Base-by-base conservation (phyloP, 37 sponge, comb jelly and placozoan genomes). In the Halichondria panicea region DNA sequence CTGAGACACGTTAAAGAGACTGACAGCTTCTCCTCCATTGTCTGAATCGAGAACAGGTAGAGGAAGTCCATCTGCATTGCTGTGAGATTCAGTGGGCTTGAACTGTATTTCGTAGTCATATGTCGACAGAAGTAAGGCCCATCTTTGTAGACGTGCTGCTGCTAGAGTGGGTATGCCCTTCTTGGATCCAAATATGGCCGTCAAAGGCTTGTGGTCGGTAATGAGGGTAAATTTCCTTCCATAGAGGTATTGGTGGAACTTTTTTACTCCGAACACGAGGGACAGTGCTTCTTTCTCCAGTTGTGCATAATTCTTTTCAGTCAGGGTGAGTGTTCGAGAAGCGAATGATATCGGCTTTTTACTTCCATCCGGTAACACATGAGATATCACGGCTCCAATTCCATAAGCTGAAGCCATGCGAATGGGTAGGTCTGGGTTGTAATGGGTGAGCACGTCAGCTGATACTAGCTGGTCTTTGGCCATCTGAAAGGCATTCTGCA, bases 191-290 rank as follows among this genome's bases (percentile, higher is more conserved):
- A 88, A 71, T 19, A 89, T 78, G 43, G 58, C 63, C 2, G 61
- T 66, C 28, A 83, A 54, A 31, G 84, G 80, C 41, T 77, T 73
- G 38, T 88, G 88, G 35, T 88, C 83, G 0, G 84, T 87, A 0
- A 78, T 36, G 1, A 85, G 43, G 0, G 41, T 63, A 63, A 91
- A 91, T 0, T 76, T 46, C 27, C 91, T 43, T 2, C 83, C 92
- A 68, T 79, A 91, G 32, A 91, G 55, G 33, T 91, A 91, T 3
- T 56, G 39, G 59, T 90, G 82, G 35, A 90, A 81, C 19, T 68
- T 74, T n/a, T 71, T 66, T 0, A 91, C 57, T 18, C 82, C 81
- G 58, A 57, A 86, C 3, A 75, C 65, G 3, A 87, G 33, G 6
- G 43, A 64, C 3, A 87, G 43, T 2, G 77, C 81, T n/a, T 87